phyloP scores from a whole-genome alignment of 2,888 invertebrate species.

The Drosophila putrida region DNA sequence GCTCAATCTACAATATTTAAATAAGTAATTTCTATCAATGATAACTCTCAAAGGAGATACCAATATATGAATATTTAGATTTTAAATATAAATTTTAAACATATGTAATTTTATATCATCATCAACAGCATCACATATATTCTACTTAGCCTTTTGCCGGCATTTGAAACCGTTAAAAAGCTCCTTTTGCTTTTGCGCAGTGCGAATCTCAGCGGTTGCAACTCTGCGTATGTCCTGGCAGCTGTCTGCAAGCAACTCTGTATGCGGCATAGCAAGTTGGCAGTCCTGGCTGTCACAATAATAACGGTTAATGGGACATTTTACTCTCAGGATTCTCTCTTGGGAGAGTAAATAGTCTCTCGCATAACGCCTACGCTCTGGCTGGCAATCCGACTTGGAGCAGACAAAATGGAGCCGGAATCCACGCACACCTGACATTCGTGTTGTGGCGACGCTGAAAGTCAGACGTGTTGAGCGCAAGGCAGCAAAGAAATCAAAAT shows the following conservation, averaged over 20 bases:
- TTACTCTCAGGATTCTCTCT: constrained; percentile 28
- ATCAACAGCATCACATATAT: constrained; percentile 6
- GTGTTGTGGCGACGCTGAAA: constrained; percentile 80
- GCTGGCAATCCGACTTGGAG: constrained; percentile 36
- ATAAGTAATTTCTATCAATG: no score
- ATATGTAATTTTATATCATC: constrained; percentile 20
- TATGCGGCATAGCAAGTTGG: constrained; percentile 50
- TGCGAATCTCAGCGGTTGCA: constrained; percentile 39
- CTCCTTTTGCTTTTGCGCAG: constrained; percentile 51
- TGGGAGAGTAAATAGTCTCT: constrained; percentile 10
- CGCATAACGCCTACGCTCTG: constrained; percentile 40
- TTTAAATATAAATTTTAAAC: no score
- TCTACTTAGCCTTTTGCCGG: constrained; percentile 50
- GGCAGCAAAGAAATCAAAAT: constrained; percentile 17
- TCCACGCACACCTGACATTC: constrained; percentile 82
- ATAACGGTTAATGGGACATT: constrained; percentile 72
- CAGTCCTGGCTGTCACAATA: constrained; percentile 55
- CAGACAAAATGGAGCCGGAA: constrained; percentile 73
- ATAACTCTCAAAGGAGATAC: no score
- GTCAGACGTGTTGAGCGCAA: constrained; percentile 80
- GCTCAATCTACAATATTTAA: no score
- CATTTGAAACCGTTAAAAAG: constrained; percentile 41
- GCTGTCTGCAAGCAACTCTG: constrained; percentile 67
- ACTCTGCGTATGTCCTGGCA: constrained; percentile 56
- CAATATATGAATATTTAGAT: no score